Evolutionary conservation across 2,888 invertebrate species (phyloP).

Genomic region (Eupithecia vulgata): DNA sequence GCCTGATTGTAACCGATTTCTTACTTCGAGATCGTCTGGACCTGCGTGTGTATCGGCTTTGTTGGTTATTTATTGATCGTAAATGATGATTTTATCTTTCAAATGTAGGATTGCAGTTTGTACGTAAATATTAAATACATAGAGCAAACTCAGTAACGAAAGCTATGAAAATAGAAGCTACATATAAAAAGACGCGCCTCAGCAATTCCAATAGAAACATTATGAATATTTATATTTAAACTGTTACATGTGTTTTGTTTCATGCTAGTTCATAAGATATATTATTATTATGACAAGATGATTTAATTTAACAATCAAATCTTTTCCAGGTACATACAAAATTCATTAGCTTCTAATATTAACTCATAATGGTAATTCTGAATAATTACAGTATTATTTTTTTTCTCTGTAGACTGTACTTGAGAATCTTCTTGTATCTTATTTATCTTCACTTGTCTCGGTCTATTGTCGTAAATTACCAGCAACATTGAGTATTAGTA

Average conservation of each 20-base stretch:
- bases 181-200: conserved; percentile 15
- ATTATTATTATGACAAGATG: conserved; percentile 22
- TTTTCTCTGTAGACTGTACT: conserved; percentile 59
- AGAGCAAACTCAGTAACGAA: neutral
- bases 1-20: conserved; percentile 48
- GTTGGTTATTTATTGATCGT: conserved; percentile 13
- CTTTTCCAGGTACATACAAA: conserved; percentile 65
- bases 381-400: conserved; percentile 58
- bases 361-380: conserved; percentile 62
- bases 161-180: conserved; percentile 1
- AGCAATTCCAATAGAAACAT: conserved; percentile 18
- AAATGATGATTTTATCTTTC: neutral
- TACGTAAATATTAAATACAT: neutral
- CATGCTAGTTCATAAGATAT: conserved; percentile 28
- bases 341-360: conserved; percentile 51
- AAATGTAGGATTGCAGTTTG: neutral
- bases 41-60: conserved; percentile 28
- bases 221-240: conserved; percentile 14
- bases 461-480: conserved; percentile 58
- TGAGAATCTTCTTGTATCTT: conserved; percentile 54
- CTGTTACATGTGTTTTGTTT: conserved; percentile 19
- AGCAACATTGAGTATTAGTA: conserved; percentile 63
- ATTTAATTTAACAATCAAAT: conserved; percentile 50
- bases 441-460: conserved; percentile 67
- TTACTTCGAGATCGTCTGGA: conserved; percentile 38